These are phyloP conservation scores for Eulemur albifrons DNA, from an alignment of 2,797 vertebrate species.

Conservation along the genomic window DNA sequence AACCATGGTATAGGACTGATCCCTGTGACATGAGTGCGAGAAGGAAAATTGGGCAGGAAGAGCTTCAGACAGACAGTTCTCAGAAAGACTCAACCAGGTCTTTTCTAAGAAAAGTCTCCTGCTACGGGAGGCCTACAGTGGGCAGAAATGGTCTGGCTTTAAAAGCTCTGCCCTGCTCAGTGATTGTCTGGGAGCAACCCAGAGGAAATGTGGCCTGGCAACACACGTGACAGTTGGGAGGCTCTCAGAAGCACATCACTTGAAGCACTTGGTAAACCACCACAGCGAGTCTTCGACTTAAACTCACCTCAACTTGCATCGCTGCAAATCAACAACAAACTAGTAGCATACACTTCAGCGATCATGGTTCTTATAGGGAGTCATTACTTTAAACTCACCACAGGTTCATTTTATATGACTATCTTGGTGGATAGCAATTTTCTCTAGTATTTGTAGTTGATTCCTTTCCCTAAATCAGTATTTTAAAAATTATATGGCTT, in stretches of 20 bases:
- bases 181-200: neutral
- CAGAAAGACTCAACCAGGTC: neutral
- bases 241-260: neutral
- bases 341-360: neutral
- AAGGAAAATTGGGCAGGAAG: neutral
- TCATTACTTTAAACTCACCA: neutral
- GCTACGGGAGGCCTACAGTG: accelerated
- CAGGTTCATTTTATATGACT: neutral
- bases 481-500: neutral
- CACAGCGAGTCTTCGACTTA: neutral
- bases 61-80: neutral
- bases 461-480: neutral
- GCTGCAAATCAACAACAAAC: neutral
- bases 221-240: neutral
- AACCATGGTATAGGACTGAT: neutral
- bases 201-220: neutral
- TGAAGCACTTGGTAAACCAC: neutral
- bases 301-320: too few species aligned
- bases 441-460: neutral
- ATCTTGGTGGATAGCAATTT: neutral
- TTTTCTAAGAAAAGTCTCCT: neutral
- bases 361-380: neutral
- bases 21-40: neutral
- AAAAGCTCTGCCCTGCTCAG: neutral
- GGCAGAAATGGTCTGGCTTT: neutral